Percentiles rank a stretch among this genome's conserved stretches.
These are phyloP conservation scores for Nephila pilipes DNA, from an alignment of 1,140 invertebrate genomes.

Conservation along the genomic window DNA sequence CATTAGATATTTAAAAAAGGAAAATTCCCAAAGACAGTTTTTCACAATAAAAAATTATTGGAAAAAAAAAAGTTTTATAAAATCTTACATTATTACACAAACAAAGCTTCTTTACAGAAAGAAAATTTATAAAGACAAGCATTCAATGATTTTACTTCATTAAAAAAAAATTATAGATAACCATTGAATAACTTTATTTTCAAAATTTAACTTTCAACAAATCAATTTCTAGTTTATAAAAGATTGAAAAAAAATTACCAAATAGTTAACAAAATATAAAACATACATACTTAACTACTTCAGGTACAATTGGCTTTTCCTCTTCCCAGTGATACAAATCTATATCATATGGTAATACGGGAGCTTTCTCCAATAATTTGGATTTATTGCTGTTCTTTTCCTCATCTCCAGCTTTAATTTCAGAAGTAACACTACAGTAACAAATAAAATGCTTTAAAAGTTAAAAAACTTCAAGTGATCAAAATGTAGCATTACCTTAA, in stretches of 20 bases:
- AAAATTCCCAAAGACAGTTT: too few species aligned
- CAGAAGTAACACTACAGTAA: not conserved
- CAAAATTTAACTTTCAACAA: too few species aligned
- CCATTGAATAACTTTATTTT: too few species aligned
- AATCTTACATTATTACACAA: too few species aligned
- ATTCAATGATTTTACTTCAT: too few species aligned
- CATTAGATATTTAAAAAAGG: too few species aligned
- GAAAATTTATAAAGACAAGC: too few species aligned
- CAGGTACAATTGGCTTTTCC: conserved; percentile 80
- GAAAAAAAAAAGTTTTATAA: too few species aligned
- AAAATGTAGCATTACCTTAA: not conserved
- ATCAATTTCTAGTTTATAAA: not conserved
- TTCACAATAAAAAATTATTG: too few species aligned
- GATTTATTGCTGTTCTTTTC: conserved; percentile 78
- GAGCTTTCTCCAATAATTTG: conserved; percentile 81
- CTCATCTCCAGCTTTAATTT: not conserved
- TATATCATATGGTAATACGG: conserved; percentile 82
- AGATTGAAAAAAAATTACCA: not conserved
- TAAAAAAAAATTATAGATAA: too few species aligned
- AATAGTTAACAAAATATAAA: not conserved
- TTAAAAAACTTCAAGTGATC: not conserved
- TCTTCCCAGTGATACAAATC: conserved; percentile 83
- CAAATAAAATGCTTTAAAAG: not conserved
- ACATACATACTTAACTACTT: conserved; percentile 80
- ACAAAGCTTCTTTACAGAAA: too few species aligned